Percentiles rank a stretch among this genome's conserved stretches.
Conservation (phyloP, 2,888 invertebrate genomes). For the Macaria notata region DNA sequence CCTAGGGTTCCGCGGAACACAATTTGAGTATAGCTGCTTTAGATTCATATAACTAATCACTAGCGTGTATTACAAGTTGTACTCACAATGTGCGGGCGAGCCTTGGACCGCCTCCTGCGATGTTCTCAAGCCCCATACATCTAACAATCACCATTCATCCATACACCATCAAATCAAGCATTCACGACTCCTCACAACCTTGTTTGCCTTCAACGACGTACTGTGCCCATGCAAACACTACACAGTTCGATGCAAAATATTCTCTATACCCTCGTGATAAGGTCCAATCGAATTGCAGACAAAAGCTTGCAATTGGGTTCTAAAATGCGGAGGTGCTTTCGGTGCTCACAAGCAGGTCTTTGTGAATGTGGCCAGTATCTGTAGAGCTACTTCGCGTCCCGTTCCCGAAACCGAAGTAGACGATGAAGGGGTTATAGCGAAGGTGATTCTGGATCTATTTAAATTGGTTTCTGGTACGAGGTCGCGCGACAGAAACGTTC, state of each 20-base stretch:
- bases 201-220: constrained; percentile 73
- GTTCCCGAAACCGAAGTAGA: constrained; percentile 36
- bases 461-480: constrained; percentile 60
- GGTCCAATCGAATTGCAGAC: constrained; percentile 47
- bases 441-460: constrained; percentile 43
- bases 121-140: constrained; percentile 35
- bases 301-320: constrained; percentile 59
- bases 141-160: constrained; percentile 51
- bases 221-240: constrained; percentile 41
- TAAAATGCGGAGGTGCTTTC: constrained; percentile 75
- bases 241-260: constrained; percentile 48
- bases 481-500: constrained; percentile 73
- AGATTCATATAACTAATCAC: too few species aligned
- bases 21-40: too few species aligned
- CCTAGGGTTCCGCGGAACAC: too few species aligned
- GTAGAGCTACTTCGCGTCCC: constrained; percentile 55
- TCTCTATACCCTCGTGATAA: constrained; percentile 50
- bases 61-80: too few species aligned
- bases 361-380: constrained; percentile 62
- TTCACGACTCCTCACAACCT: constrained; percentile 69
- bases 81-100: constrained; percentile 2
- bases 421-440: constrained; percentile 39
- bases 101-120: constrained; percentile 23
- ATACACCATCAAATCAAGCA: constrained; percentile 63
- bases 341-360: constrained; percentile 75